Evolutionary conservation across 2,113 vertebrate species (phyloP), one percentile per base, ranked within the genome.

Genomic region (Hepsetus odoe): DNA sequence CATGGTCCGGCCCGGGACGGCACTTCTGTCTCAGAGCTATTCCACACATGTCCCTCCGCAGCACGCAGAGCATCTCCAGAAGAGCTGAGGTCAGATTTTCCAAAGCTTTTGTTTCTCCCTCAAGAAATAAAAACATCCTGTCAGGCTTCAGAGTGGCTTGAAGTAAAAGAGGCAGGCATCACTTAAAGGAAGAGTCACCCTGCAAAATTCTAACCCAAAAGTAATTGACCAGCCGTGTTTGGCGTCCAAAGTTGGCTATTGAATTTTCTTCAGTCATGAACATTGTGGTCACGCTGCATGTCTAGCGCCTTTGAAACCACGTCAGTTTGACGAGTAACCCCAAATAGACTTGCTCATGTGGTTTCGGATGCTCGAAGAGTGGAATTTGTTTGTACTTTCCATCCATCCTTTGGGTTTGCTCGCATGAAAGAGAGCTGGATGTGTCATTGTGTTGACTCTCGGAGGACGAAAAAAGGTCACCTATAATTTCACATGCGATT

Each of bases 401-500:
- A 35, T 18, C 4, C 58, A 18, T 30, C 5, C n/a, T n/a, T n/a
- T n/a, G n/a, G n/a, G n/a, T n/a, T n/a, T n/a, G n/a, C n/a, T n/a
- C n/a, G n/a, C n/a, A n/a, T n/a, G n/a, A n/a, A n/a, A n/a, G 18
- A 42, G 14, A 74, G 13, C 28, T 14, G 0, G 24, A 30, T n/a
- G 24, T 14, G 35, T 40, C 24, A 10, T 55, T 61, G 24, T 42
- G 55, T 64, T 66, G 10, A 8, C 22, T 62, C 24, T 53, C 76
- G 22, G 32, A 80, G 35, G 71, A 80, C 44, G 30, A 46, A 24
- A 56, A 73, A 62, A 44, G 67, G 74, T 68, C 70, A 55, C 32
- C 79, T 74, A 77, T 73, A 74, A 85, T 84, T 84, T 83, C 74
- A 74, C 13, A 76, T 80, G 46, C 46, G 46, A 49, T 49, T 84